Evolutionary conservation across 2,113 vertebrate species (phyloP).

Genomic region (Psittacara wagleri): DNA sequence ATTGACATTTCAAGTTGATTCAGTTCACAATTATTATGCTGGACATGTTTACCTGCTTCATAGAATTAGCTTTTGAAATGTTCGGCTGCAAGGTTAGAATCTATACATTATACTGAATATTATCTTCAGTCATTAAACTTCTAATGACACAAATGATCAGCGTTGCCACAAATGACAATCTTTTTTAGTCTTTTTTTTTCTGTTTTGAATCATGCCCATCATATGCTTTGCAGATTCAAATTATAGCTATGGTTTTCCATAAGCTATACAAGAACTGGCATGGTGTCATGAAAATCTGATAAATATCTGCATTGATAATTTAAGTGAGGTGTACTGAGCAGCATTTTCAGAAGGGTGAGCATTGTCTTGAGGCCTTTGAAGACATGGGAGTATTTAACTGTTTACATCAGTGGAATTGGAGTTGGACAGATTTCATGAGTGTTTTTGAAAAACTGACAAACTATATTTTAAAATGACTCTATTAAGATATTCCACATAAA

Average conservation of each 20-base stretch:
- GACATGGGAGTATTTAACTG: not conserved
- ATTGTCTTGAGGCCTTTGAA: not conserved
- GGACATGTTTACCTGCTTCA: constrained; percentile 1
- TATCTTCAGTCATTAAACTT: not conserved
- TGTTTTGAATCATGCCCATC: not conserved
- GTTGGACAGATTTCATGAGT: not conserved
- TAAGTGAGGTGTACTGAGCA: not conserved
- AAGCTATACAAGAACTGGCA: not conserved
- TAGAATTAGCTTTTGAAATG: not conserved
- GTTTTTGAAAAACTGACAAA: not conserved
- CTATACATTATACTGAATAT: not conserved
- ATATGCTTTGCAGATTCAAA: not conserved
- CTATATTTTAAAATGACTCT: not conserved
- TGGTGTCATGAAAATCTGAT: not conserved
- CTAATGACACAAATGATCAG: not conserved
- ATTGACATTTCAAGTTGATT: not conserved
- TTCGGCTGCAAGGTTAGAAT: constrained; percentile 5
- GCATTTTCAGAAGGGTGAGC: not conserved
- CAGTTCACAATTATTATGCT: not conserved
- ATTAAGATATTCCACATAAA: not conserved
- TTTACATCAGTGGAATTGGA: not conserved
- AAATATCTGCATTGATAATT: not conserved
- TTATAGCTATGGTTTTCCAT: not conserved
- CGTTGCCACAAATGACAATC: not conserved
- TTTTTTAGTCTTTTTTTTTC: not conserved